phyloP scores from a whole-genome alignment of 2,797 vertebrate genomes.

The Falco concolor region DNA sequence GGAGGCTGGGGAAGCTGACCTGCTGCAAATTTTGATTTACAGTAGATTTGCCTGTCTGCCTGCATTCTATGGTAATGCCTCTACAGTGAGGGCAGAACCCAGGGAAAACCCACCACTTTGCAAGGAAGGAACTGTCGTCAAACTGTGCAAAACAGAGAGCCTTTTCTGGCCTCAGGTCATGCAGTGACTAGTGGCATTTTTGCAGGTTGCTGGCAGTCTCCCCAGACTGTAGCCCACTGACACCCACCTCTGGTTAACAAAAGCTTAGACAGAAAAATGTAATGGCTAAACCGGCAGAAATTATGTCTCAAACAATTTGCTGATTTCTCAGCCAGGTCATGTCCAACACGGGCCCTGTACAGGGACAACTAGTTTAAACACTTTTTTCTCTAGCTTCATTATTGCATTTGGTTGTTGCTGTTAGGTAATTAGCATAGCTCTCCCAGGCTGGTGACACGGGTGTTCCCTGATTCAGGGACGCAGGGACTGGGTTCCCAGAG shows the following conservation, averaged over 20 bases:
- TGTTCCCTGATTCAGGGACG: background rate
- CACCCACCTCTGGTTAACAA: background rate
- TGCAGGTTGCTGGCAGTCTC: background rate
- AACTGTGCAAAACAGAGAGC: background rate
- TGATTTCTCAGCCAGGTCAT: background rate
- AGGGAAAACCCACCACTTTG: background rate
- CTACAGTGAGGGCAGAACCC: background rate
- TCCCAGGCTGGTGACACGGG: slow-evolving; percentile 26
- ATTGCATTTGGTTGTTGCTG: background rate
- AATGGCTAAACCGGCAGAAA: background rate
- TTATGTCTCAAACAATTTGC: accelerated
- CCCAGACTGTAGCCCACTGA: background rate
- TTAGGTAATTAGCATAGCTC: background rate
- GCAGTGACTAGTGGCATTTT: background rate
- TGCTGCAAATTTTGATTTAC: background rate
- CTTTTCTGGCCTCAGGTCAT: background rate
- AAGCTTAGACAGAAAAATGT: accelerated
- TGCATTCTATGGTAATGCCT: background rate
- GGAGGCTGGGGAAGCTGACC: background rate
- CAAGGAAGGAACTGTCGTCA: background rate
- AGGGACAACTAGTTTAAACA: background rate
- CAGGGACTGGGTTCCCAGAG: background rate
- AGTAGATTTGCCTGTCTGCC: background rate
- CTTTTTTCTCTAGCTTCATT: background rate
- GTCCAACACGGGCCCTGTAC: background rate